A percentile compares a stretch with the other conserved stretches of the same genome.
Conservation (phyloP, 2,113 vertebrate genomes). For the Cynoglossus semilaevis region DNA sequence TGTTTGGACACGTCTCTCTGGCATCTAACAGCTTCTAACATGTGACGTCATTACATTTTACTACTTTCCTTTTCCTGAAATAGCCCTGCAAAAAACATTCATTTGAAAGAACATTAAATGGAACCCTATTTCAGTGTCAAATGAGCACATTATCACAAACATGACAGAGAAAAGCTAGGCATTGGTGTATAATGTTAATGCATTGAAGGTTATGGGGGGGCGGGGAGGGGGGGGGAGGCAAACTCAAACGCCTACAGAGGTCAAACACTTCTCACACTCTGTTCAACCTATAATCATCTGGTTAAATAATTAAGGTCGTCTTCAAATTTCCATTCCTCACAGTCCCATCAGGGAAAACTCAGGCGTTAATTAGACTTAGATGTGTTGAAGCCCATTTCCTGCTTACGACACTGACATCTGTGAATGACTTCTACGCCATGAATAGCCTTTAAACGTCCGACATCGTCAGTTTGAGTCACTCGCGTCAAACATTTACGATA, state of each 20-base stretch:
- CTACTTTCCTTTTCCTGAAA: too few species aligned
- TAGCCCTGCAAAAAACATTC: too few species aligned
- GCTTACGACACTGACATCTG: conserved; percentile 15
- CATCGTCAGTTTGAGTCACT: conserved; percentile 13
- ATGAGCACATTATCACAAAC: too few species aligned
- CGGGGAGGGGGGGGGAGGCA: too few species aligned
- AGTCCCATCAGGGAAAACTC: conserved; percentile 9
- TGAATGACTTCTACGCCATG: conserved; percentile 15
- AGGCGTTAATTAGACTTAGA: conserved; percentile 49
- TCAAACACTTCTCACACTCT: conserved; percentile 9
- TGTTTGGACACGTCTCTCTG: too few species aligned
- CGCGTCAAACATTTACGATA: conserved; percentile 14
- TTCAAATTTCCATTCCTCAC: conserved; percentile 24
- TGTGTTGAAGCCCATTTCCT: conserved; percentile 33
- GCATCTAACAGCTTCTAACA: too few species aligned
- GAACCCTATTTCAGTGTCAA: too few species aligned
- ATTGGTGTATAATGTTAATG: too few species aligned
- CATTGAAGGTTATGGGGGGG: too few species aligned
- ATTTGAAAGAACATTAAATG: too few species aligned
- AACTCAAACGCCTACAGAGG: neutral
- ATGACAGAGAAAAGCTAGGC: too few species aligned
- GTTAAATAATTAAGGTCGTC: conserved; percentile 29
- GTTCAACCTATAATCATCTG: conserved; percentile 6
- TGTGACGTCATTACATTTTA: too few species aligned
- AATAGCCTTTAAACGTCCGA: neutral